Conservation (phyloP, 2,888 invertebrate species). For the Fissipunctia ypsillon region DNA sequence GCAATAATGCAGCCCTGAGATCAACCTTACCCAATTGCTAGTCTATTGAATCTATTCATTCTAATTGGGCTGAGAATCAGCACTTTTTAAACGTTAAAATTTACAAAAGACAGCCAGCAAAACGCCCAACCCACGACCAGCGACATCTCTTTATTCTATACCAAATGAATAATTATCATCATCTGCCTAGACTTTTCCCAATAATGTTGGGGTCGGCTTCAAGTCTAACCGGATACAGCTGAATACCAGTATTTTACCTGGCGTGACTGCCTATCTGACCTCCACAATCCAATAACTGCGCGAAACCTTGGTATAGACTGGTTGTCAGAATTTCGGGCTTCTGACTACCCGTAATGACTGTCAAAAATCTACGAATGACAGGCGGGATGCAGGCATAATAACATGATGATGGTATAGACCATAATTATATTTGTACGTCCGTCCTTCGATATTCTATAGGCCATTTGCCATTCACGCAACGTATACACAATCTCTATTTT, state of each 20-base stretch:
- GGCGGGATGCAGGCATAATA: no score
- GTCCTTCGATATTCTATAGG: background rate
- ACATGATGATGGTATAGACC: no score
- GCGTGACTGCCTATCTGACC: no score
- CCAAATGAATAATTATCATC: background rate
- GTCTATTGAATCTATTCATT: background rate
- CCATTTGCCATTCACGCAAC: background rate
- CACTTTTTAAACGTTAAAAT: background rate
- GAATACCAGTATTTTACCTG: no score
- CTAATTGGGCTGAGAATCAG: background rate
- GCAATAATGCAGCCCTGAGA: background rate
- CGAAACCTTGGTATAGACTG: no score
- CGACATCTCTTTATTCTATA: background rate
- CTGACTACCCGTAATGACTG: no score
- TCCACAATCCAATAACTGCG: no score
- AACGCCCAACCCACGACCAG: background rate
- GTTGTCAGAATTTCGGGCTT: no score
- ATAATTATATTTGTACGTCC: background rate
- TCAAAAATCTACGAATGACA: no score
- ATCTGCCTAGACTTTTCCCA: no score
- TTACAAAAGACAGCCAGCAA: background rate
- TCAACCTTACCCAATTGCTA: background rate
- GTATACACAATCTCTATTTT: slow-evolving; percentile 37
- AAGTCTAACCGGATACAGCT: no score
- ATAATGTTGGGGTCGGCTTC: no score